Percentiles rank a stretch among this genome's conserved stretches.
Evolutionary conservation across 1,140 invertebrate species (phyloP).

Genomic region (Chlorops oryzae): DNA sequence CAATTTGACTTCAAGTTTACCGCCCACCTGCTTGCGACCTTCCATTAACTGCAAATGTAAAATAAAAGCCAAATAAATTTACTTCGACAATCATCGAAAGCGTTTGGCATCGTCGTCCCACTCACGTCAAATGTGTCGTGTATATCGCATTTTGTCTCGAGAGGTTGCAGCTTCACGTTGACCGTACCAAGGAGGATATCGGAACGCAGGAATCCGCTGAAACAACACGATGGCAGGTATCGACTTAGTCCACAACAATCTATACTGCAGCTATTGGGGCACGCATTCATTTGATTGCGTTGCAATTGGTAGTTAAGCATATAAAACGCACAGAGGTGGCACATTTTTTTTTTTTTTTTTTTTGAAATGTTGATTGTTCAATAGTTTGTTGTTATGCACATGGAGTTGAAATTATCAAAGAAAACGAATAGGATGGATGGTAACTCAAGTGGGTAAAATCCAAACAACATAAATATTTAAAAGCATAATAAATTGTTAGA

Average conservation of each 20-base stretch:
- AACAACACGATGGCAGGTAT: slow-evolving; percentile 54
- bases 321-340: neutral
- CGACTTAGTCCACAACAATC: slow-evolving; percentile 48
- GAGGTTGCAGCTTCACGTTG: slow-evolving; percentile 72
- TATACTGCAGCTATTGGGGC: slow-evolving; percentile 38
- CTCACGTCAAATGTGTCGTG: slow-evolving; percentile 90
- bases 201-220: slow-evolving; percentile 82
- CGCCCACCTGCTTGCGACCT: slow-evolving; percentile 77
- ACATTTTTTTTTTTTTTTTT: neutral
- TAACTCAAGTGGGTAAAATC: too few species aligned
- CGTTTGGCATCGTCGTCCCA: slow-evolving; percentile 21
- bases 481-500: too few species aligned
- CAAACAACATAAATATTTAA: too few species aligned
- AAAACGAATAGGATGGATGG: too few species aligned
- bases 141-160: slow-evolving; percentile 79
- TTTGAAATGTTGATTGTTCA: too few species aligned
- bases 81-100: neutral
- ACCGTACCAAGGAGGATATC: slow-evolving; percentile 82
- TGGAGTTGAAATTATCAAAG: too few species aligned
- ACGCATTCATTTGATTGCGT: neutral
- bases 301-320: neutral
- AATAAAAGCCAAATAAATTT: slow-evolving; percentile 12
- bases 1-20: slow-evolving; percentile 86
- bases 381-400: too few species aligned
- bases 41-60: slow-evolving; percentile 70